Percentiles rank a stretch among this genome's conserved stretches.
phyloP scores from a whole-genome alignment of 2,888 invertebrate species.

The Drosophila aldrichi region DNA sequence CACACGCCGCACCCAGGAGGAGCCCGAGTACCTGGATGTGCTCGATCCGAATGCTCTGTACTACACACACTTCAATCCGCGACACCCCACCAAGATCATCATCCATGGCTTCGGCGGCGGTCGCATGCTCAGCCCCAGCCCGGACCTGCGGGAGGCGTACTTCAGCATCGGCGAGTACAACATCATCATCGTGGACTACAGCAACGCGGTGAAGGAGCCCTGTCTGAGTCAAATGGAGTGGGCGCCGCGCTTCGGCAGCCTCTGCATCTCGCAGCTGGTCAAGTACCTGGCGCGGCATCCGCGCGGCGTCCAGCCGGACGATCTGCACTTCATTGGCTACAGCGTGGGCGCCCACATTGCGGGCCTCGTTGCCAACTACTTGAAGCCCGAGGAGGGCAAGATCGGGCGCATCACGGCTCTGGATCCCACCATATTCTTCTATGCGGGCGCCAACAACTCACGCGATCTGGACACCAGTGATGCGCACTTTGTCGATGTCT shows the following conservation, averaged over 20 bases:
- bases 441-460: slow-evolving; percentile 92
- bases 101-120: slow-evolving; percentile 97
- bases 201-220: slow-evolving; percentile 91
- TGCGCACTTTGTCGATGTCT: slow-evolving; percentile 92
- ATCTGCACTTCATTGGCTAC: slow-evolving; percentile 93
- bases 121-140: slow-evolving; percentile 92
- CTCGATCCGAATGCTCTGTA: slow-evolving; percentile 89
- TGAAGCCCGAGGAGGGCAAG: slow-evolving; percentile 89
- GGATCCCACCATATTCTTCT: slow-evolving; percentile 94
- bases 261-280: slow-evolving; percentile 93
- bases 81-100: slow-evolving; percentile 93
- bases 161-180: slow-evolving; percentile 93
- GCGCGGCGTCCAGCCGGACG: slow-evolving; percentile 90
- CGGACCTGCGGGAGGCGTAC: slow-evolving; percentile 93
- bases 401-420: slow-evolving; percentile 94
- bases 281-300: slow-evolving; percentile 92
- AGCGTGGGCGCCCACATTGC: slow-evolving; percentile 95
- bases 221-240: slow-evolving; percentile 92
- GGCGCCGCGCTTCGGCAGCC: slow-evolving; percentile 88
- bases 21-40: slow-evolving; percentile 90
- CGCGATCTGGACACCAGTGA: slow-evolving; percentile 92
- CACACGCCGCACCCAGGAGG: slow-evolving; percentile 91
- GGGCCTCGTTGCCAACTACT: slow-evolving; percentile 92
- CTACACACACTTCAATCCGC: slow-evolving; percentile 91
- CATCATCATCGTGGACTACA: slow-evolving; percentile 94